These are phyloP conservation scores for Sebastes reedi DNA, from an alignment of 2,797 vertebrate species.

Conservation along the genomic window DNA sequence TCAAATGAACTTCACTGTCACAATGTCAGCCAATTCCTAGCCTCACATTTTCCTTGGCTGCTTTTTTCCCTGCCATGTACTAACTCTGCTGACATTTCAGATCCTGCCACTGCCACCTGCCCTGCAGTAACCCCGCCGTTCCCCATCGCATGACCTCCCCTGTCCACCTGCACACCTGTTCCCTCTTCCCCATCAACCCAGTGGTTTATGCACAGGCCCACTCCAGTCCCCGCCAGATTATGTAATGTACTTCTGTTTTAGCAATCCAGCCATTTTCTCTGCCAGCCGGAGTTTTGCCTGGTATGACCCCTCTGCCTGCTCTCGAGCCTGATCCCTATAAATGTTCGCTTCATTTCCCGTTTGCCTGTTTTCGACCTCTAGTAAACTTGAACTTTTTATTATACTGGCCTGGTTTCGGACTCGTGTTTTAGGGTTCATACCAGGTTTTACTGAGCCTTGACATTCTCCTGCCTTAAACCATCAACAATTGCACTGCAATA, in stretches of 20 bases:
- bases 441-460: not conserved
- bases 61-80: not conserved
- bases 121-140: not conserved
- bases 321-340: not conserved
- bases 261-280: not conserved
- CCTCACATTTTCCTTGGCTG: not conserved
- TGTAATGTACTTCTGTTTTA: not conserved
- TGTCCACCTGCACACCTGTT: not conserved
- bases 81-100: not conserved
- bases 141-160: not conserved
- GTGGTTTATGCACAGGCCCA: not conserved
- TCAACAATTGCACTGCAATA: constrained; percentile 16
- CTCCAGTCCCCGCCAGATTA: not conserved
- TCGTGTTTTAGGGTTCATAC: not conserved
- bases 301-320: not conserved
- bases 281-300: not conserved
- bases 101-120: not conserved
- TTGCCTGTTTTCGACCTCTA: not conserved
- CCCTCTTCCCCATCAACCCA: not conserved
- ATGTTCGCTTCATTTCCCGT: not conserved
- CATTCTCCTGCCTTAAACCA: constrained; percentile 21
- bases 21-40: not conserved
- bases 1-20: constrained; percentile 33
- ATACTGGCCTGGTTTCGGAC: not conserved
- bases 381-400: not conserved